Evolutionary conservation across 1,140 invertebrate species (phyloP).

Genomic region (Ostrea edulis): DNA sequence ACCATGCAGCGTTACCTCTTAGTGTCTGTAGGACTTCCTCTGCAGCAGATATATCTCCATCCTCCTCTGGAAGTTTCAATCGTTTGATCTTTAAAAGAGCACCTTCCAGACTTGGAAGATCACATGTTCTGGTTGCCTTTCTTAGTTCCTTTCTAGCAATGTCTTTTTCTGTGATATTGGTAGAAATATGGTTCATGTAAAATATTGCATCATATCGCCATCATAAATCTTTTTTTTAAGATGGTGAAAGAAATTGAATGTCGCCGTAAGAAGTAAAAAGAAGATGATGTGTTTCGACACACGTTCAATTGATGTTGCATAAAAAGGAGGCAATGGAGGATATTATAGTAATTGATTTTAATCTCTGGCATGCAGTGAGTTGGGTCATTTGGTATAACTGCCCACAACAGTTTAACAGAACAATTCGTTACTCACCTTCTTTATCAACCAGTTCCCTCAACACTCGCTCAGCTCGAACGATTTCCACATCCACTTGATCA

Average conservation of each 20-base stretch:
- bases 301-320: background rate
- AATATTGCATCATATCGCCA: background rate
- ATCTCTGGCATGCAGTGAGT: no score
- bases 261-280: no score
- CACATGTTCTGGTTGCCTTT: slow-evolving; percentile 52
- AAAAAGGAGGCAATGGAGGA: background rate
- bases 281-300: no score
- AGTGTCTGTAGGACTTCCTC: slow-evolving; percentile 48
- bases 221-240: background rate
- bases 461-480: slow-evolving; percentile 44
- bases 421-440: slow-evolving; percentile 45
- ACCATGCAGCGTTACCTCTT: slow-evolving; percentile 29
- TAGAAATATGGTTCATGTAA: background rate
- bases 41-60: slow-evolving; percentile 54
- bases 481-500: slow-evolving; percentile 39
- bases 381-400: no score
- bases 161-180: slow-evolving; percentile 41
- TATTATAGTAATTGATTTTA: no score
- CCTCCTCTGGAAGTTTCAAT: slow-evolving; percentile 48
- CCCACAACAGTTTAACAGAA: no score
- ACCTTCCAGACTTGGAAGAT: slow-evolving; percentile 44
- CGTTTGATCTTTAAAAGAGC: slow-evolving; percentile 50
- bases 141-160: slow-evolving; percentile 55
- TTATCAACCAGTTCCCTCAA: slow-evolving; percentile 46
- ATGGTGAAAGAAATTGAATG: no score